Percentiles rank a stretch among this genome's conserved stretches.
phyloP scores from a whole-genome alignment of 2,888 invertebrate species.

The Leptinotarsa tumamoca region DNA sequence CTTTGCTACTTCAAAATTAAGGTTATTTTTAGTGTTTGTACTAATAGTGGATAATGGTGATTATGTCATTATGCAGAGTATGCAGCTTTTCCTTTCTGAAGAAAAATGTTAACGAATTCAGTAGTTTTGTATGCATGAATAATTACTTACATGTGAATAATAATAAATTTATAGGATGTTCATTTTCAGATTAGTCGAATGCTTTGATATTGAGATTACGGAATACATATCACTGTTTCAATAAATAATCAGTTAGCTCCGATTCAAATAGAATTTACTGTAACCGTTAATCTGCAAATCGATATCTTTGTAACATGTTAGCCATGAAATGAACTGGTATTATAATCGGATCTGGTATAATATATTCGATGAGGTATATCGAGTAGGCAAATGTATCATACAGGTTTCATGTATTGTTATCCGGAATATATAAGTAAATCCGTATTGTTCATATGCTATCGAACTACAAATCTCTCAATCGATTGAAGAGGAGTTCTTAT shows the following conservation, averaged over 20 bases:
- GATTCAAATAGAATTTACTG: neutral
- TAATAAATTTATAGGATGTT: no score
- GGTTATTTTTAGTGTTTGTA: no score
- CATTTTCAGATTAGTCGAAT: no score
- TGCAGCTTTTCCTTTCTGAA: no score
- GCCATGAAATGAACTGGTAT: neutral
- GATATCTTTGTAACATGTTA: conserved; percentile 3
- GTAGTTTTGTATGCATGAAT: no score
- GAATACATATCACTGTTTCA: neutral
- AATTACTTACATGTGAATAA: no score
- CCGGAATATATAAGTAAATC: neutral
- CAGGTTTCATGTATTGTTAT: neutral
- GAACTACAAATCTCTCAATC: neutral
- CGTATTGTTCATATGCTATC: neutral
- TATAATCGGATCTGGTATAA: conserved; percentile 2
- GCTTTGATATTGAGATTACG: neutral
- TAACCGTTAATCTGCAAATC: neutral
- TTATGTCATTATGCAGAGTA: no score
- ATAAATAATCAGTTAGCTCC: neutral
- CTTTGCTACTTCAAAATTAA: no score
- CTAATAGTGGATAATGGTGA: no score
- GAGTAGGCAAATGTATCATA: conserved; percentile 2
- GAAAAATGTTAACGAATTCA: no score
- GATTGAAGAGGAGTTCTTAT: neutral
- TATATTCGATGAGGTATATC: neutral